Conservation (phyloP, 2,888 invertebrate species). For the Seira ritae region DNA sequence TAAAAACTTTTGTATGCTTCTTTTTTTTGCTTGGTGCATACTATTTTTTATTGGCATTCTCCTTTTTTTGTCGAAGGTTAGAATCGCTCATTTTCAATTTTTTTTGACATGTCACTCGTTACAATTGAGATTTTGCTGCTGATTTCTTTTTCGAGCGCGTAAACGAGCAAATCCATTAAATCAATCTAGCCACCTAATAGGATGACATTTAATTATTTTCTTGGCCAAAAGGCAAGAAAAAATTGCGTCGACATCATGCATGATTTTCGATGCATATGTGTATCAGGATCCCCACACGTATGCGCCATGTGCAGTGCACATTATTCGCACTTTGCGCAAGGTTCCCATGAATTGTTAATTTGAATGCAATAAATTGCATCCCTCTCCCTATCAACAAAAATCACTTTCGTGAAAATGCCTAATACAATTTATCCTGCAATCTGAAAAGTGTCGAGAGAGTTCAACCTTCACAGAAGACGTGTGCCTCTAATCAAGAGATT, state of each 20-base stretch:
- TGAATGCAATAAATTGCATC: constrained; percentile 10
- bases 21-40: too few species aligned
- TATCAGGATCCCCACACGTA: too few species aligned
- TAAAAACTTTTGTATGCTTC: too few species aligned
- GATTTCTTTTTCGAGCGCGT: not conserved
- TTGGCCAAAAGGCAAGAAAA: constrained; percentile 10
- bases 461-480: not conserved
- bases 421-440: too few species aligned
- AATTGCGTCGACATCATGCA: not conserved
- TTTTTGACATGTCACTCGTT: too few species aligned
- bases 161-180: constrained; percentile 2
- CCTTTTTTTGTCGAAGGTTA: too few species aligned
- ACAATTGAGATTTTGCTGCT: too few species aligned
- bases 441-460: not conserved
- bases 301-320: too few species aligned
- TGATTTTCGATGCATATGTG: not conserved
- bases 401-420: too few species aligned
- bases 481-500: constrained; percentile 5
- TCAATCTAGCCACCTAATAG: not conserved
- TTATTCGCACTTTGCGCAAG: too few species aligned
- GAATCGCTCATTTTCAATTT: too few species aligned
- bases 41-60: too few species aligned
- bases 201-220: constrained; percentile 8
- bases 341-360: not conserved
- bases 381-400: not conserved